Base-by-base conservation (phyloP, 92 coral and sea anemone genomes). In the Epizoanthus fatuus region DNA sequence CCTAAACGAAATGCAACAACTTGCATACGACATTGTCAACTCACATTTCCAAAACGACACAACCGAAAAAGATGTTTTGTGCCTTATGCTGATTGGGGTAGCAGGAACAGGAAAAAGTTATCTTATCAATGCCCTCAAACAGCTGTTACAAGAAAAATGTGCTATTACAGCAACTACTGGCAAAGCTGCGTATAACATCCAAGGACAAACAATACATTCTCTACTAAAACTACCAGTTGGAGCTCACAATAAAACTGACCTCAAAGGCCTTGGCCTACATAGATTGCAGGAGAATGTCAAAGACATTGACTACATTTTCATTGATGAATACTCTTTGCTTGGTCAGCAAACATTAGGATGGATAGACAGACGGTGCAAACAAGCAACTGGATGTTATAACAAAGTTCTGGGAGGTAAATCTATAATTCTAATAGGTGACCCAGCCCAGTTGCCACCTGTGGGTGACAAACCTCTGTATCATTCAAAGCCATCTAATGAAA, bases 91-190 rank as follows among this genome's bases (percentile, higher is more conserved):
- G 17, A 80, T 71, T 52, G 90, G 86, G 1, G 86, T 54, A 80
- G 90, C 90, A 57, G 75, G 90, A 39, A 87, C 86, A 38, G 90
- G 90, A 15, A 87, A 87, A 80, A 87, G 81, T 37, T 79, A 87
- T 62, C 86, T 87, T 42, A 87, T 87, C 69, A 87, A 86, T 78
- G 90, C 85, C 17, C 52, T 86, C 40, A 57, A 72, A 12, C 19
- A 86, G 3, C 77, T 59, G n/a, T 69, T 79, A 25, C 90, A 86
- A 74, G 81, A 53, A 32, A 71, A 81, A 63, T 81, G 91, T 87
- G 87, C 76, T 1, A 68, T 81, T 13, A 81, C 87, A 40, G 87
- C 76, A n/a, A 81, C 91, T 16, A 81, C 87, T 2, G 91, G 87
- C 16, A 87, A 87, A 63, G 91, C 91, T 7, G 5, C 47, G 0